These are phyloP conservation scores for Tetragonisca angustula DNA, from an alignment of 2,888 invertebrate genomes.

Conservation along the genomic window DNA sequence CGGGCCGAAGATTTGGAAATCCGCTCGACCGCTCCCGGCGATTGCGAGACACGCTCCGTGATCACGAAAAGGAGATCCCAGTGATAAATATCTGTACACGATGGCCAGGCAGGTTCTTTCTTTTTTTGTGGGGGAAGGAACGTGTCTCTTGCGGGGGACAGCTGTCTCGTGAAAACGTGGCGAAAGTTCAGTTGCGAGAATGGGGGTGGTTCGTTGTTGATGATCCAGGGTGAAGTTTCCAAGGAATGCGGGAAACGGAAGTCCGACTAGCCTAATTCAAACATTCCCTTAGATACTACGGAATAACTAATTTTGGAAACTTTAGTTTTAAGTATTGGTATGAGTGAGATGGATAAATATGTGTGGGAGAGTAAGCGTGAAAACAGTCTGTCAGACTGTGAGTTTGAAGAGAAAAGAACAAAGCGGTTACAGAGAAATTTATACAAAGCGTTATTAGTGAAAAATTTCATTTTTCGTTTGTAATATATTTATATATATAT, in stretches of 20 bases:
- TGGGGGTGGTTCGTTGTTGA: background rate
- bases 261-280: background rate
- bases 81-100: slow-evolving; percentile 3
- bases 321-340: too few relatives aligned
- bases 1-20: slow-evolving; percentile 65
- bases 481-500: too few relatives aligned
- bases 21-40: slow-evolving; percentile 41
- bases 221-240: background rate
- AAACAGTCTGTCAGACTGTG: too few relatives aligned
- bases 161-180: background rate
- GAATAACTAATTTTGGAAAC: too few relatives aligned
- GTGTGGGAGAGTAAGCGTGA: too few relatives aligned
- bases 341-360: too few relatives aligned
- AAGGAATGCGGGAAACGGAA: background rate
- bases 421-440: too few relatives aligned
- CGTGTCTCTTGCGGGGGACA: background rate
- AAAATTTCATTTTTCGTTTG: too few relatives aligned
- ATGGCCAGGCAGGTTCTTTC: background rate
- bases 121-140: background rate
- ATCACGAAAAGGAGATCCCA: slow-evolving; percentile 10
- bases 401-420: too few relatives aligned
- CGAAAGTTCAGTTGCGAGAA: background rate
- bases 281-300: too few relatives aligned
- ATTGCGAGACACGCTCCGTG: slow-evolving; percentile 31
- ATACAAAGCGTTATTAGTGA: too few relatives aligned